Evolutionary conservation across 2,888 invertebrate species (phyloP).

Genomic region (Pheosia tremula): DNA sequence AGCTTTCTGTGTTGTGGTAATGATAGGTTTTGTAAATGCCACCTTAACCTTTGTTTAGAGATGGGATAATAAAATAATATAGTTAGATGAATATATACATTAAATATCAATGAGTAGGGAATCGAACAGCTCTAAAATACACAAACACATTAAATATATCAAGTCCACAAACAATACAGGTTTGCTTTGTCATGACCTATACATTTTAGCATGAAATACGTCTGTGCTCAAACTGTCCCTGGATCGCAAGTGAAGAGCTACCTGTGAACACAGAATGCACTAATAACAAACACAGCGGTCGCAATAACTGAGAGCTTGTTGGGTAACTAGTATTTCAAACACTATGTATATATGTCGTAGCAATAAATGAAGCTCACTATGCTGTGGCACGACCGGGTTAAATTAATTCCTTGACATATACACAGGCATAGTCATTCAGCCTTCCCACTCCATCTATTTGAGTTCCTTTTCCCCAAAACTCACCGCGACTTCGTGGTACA

Average conservation of each 20-base stretch:
- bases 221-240: constrained; percentile 9
- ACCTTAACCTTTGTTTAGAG: too few relatives aligned
- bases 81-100: too few relatives aligned
- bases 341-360: neutral
- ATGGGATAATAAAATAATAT: too few relatives aligned
- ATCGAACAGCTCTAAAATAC: too few relatives aligned
- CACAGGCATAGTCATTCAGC: too few relatives aligned
- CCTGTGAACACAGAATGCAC: constrained; percentile 9
- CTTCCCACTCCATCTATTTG: too few relatives aligned
- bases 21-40: too few relatives aligned
- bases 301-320: constrained; percentile 12
- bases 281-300: constrained; percentile 13
- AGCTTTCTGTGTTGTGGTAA: too few relatives aligned
- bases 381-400: neutral
- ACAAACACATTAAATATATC: neutral
- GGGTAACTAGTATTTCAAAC: neutral
- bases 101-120: too few relatives aligned
- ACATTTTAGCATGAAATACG: constrained; percentile 14
- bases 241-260: constrained; percentile 11
- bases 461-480: too few relatives aligned
- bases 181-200: constrained; percentile 18
- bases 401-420: neutral
- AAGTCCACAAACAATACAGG: constrained; percentile 2
- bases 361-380: neutral
- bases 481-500: too few relatives aligned